Base-by-base conservation (phyloP, 2,113 vertebrate species). In the Xyliphius kryptos region DNA sequence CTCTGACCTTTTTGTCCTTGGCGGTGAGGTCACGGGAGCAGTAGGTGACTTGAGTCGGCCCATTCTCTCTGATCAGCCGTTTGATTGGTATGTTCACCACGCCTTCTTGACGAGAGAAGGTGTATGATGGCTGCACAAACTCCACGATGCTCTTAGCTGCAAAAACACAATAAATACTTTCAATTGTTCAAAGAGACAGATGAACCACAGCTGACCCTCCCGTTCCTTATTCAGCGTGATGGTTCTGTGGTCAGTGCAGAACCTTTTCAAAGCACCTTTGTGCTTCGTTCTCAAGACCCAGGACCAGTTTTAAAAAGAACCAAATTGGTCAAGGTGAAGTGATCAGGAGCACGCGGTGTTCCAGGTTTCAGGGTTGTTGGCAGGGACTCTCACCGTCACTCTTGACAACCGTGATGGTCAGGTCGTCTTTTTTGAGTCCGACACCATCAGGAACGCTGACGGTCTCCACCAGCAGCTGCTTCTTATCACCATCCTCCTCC, bases 331-430 rank as follows among this genome's bases (percentile, higher is more conserved):
- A n/a, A n/a, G n/a, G n/a, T n/a, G n/a, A n/a, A n/a, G n/a, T n/a
- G n/a, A n/a, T n/a, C n/a, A n/a, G n/a, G n/a, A n/a, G n/a, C n/a
- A n/a, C n/a, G n/a, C n/a, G n/a, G n/a, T n/a, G n/a, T n/a, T n/a
- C n/a, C n/a, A n/a, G n/a, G n/a, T n/a, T n/a, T n/a, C n/a, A n/a
- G n/a, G n/a, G 52, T 3, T 5, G 1, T 0, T 26, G 12, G 2
- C n/a, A 16, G 13, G 46, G 13, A 15, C 14, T n/a, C 16, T 61
- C 53, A 95, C 96, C 92, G 49, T 91, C 89, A 4, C 98, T 94
- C 78, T 97, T 99, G 80, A 97, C 91, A 77, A 99, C 88, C 61
- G 94, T 98, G 80, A 99, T 97, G 77, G 97, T 90, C 47, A 97
- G 93, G 89, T 61, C 93, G 92, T 5, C 87, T 90, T 0, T 97